Conservation (phyloP, 1,140 invertebrate species). For the Drosophila tani region DNA sequence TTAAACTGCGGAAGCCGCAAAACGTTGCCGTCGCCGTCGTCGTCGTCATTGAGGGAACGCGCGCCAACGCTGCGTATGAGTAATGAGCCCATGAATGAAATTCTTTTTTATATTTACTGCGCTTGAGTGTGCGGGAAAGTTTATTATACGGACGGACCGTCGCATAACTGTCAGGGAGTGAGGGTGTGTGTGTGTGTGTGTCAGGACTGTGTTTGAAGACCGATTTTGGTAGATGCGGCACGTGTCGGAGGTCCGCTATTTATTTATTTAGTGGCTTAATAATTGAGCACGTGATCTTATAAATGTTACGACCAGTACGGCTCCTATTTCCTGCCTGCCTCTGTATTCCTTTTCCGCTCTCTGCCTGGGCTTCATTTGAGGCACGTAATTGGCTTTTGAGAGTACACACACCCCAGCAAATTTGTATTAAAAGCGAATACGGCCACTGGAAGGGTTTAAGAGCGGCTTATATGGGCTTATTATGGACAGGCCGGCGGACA, state of each 20-base stretch:
- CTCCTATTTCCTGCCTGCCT: constrained; percentile 33
- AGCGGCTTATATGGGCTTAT: constrained; percentile 75
- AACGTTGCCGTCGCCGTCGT: constrained; percentile 40
- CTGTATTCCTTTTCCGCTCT: background rate
- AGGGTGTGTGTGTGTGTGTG: background rate
- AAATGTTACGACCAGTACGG: constrained; percentile 65
- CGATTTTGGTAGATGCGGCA: constrained; percentile 43
- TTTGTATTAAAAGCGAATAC: constrained; percentile 76
- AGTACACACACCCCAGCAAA: constrained; percentile 62
- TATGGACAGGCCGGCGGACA: constrained; percentile 38
- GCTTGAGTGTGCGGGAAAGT: constrained; percentile 29
- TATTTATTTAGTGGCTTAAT: constrained; percentile 83
- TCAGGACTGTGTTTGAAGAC: background rate
- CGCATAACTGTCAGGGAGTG: constrained; percentile 41
- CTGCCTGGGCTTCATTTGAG: constrained; percentile 46
- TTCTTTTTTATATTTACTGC: constrained; percentile 37
- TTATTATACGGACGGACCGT: constrained; percentile 38
- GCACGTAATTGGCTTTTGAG: constrained; percentile 81
- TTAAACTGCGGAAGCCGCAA: constrained; percentile 62
- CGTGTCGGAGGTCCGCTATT: constrained; percentile 72
- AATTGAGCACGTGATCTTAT: constrained; percentile 83
- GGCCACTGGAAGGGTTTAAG: constrained; percentile 71
- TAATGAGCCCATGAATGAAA: constrained; percentile 69
- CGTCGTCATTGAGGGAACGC: constrained; percentile 33
- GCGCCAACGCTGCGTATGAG: constrained; percentile 66